phyloP scores from a whole-genome alignment of 2,888 invertebrate species.

The Limnephilus rhombicus region DNA sequence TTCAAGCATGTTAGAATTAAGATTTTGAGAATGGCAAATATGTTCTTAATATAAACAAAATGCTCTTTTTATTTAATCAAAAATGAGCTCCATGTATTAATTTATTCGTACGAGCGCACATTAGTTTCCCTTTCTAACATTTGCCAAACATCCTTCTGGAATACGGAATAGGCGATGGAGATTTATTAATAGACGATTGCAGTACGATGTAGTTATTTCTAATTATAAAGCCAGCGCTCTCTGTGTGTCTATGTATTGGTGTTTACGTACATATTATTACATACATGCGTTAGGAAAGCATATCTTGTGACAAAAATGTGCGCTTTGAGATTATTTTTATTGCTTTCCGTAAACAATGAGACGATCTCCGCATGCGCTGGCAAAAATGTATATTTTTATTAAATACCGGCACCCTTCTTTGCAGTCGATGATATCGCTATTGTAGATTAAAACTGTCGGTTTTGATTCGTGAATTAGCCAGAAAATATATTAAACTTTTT shows the following conservation, averaged over 20 bases:
- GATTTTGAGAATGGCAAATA: no score
- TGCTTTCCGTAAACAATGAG: neutral
- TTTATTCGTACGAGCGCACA: neutral
- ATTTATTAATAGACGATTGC: constrained; percentile 11
- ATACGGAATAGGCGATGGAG: neutral
- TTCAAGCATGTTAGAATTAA: no score
- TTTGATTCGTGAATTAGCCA: no score
- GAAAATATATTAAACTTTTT: no score
- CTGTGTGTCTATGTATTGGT: neutral
- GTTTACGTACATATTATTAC: neutral
- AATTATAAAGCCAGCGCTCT: constrained; percentile 10
- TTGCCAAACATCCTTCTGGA: neutral
- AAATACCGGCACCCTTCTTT: no score
- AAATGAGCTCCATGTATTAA: neutral
- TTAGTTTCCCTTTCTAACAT: neutral
- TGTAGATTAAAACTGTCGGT: no score
- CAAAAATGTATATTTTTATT: neutral
- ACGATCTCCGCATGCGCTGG: neutral
- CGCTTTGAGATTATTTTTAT: neutral
- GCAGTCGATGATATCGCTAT: no score
- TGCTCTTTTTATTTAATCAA: neutral
- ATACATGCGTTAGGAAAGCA: neutral
- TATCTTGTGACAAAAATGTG: neutral
- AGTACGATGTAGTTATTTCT: constrained; percentile 16
- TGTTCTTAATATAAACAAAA: neutral